A percentile compares a stretch with the other conserved stretches of the same genome.
Conservation (phyloP, 2,888 invertebrate species). For the Candidula unifasciata region DNA sequence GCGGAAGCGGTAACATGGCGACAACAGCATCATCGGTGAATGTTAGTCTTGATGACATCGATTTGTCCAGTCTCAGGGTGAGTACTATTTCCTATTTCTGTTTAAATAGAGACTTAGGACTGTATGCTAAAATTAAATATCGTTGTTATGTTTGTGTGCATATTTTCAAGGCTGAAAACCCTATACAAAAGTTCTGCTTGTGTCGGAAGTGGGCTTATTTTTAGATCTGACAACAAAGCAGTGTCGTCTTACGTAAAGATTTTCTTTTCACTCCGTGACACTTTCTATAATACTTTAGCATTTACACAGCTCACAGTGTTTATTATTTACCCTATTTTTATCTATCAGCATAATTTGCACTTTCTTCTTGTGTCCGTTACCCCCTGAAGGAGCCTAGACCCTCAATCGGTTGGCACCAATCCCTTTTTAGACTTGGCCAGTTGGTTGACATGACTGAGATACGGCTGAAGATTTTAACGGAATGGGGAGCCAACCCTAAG, state of each 20-base stretch:
- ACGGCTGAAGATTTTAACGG: too few relatives aligned
- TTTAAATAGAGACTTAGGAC: background rate
- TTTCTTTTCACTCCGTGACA: background rate
- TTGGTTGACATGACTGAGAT: too few relatives aligned
- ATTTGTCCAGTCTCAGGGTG: slow-evolving; percentile 97
- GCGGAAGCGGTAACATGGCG: slow-evolving; percentile 55
- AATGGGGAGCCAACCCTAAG: too few relatives aligned
- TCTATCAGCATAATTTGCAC: too few relatives aligned
- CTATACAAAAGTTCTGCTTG: background rate
- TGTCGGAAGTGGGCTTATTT: slow-evolving; percentile 11
- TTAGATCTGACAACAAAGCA: slow-evolving; percentile 46
- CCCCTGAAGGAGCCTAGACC: too few relatives aligned
- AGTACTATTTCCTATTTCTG: slow-evolving; percentile 64
- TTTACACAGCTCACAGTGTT: too few relatives aligned
- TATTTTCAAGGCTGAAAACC: background rate
- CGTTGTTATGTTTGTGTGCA: background rate
- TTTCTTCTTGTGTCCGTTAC: too few relatives aligned
- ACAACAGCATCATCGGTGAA: slow-evolving; percentile 68
- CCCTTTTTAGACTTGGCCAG: too few relatives aligned
- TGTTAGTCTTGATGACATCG: slow-evolving; percentile 96
- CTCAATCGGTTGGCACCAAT: too few relatives aligned
- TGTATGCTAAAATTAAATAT: background rate
- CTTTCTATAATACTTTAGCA: too few relatives aligned
- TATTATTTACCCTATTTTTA: too few relatives aligned
- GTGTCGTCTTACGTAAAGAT: background rate